Percentiles rank a stretch among this genome's conserved stretches.
Evolutionary conservation across 2,113 vertebrate genomes (phyloP).

Genomic region (Motacilla alba): DNA sequence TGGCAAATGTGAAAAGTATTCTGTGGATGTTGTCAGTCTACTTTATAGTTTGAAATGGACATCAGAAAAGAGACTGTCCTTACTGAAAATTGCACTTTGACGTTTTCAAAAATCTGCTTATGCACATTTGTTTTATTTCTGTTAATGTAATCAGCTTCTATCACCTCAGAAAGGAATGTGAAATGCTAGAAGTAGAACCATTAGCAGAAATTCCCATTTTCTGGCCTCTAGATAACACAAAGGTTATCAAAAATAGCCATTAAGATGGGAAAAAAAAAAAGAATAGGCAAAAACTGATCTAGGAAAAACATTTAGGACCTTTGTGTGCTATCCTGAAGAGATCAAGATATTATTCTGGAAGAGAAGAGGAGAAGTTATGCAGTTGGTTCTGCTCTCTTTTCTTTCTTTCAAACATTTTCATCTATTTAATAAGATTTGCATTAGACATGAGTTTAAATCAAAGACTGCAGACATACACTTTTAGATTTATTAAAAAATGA

Average conservation of each 20-base stretch:
- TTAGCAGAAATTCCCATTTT: not conserved
- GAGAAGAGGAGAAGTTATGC: not conserved
- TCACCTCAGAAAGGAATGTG: not conserved
- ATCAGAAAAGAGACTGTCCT: not conserved
- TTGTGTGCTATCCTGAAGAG: not conserved
- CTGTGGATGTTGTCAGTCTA: not conserved
- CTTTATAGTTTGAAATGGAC: not conserved
- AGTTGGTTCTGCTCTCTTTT: not conserved
- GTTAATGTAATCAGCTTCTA: not conserved
- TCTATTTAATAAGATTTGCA: conserved; percentile 6
- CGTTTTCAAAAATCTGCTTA: not conserved
- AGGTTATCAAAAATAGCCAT: not conserved
- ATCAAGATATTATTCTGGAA: not conserved
- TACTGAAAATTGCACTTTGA: not conserved
- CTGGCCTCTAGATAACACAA: not conserved
- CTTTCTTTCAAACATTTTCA: not conserved
- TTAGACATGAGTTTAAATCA: not conserved
- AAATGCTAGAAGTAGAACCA: not conserved
- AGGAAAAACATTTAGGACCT: not conserved
- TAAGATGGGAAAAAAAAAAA: not conserved
- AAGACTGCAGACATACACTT: not conserved
- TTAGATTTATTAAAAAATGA: conserved; percentile 20
- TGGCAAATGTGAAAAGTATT: conserved; percentile 2
- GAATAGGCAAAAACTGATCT: not conserved
- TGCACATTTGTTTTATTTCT: not conserved